phyloP scores from a whole-genome alignment of 2,113 vertebrate genomes.

The Symphodus melops region DNA sequence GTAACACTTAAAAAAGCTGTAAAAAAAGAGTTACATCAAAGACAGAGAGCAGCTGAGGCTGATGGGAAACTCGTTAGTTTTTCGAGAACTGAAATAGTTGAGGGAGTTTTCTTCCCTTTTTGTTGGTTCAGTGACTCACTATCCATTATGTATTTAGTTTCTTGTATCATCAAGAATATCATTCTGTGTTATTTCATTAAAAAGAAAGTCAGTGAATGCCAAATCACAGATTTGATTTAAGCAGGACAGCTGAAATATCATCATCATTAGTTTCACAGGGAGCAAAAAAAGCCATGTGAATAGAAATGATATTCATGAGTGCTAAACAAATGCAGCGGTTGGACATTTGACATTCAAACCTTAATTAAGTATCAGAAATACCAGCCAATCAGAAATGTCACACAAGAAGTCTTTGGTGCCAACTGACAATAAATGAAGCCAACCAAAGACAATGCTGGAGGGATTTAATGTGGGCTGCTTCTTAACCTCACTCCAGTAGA shows the following conservation, averaged over 20 bases:
- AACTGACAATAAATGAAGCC: not conserved
- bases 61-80: not conserved
- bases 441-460: not conserved
- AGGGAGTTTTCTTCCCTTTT: not conserved
- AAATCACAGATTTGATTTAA: not conserved
- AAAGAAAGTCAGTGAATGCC: not conserved
- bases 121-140: not conserved
- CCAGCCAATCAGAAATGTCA: not conserved
- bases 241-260: conserved; percentile 1
- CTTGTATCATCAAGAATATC: not conserved
- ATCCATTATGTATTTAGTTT: not conserved
- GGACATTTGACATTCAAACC: not conserved
- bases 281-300: not conserved
- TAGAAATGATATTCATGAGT: conserved; percentile 1
- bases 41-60: too few relatives aligned
- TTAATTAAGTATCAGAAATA: not conserved
- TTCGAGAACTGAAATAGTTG: not conserved
- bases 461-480: not conserved
- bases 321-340: not conserved
- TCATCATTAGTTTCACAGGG: not conserved
- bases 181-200: not conserved
- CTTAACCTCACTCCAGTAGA: not conserved
- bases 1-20: too few relatives aligned
- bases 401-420: not conserved
- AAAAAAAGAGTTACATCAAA: too few relatives aligned